These are phyloP conservation scores for Phaedon cochleariae DNA, from an alignment of 2,888 invertebrate species.

Conservation along the genomic window DNA sequence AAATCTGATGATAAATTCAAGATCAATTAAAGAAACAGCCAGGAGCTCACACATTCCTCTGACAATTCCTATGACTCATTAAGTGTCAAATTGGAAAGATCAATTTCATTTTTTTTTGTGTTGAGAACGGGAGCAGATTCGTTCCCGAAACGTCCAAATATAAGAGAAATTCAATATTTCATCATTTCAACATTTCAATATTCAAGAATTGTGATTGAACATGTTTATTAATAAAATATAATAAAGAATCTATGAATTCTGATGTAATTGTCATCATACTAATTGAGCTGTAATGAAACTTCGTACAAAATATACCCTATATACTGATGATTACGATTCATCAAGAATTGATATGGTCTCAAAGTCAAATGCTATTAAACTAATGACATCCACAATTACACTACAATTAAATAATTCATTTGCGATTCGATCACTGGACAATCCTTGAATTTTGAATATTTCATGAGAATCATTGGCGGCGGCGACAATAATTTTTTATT, in stretches of 20 bases:
- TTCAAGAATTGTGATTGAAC: no score
- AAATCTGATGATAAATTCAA: no score
- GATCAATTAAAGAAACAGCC: no score
- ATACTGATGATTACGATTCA: slow-evolving; percentile 4
- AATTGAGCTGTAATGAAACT: not conserved
- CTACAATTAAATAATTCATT: slow-evolving; percentile 36
- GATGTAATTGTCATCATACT: not conserved
- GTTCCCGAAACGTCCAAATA: no score
- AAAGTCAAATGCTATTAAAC: slow-evolving; percentile 27
- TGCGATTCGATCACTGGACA: slow-evolving; percentile 21
- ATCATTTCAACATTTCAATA: no score
- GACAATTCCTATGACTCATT: no score
- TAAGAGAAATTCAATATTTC: no score
- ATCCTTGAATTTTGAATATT: slow-evolving; percentile 22
- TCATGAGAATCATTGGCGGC: slow-evolving; percentile 1
- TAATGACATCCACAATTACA: slow-evolving; percentile 34
- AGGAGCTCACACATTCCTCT: no score
- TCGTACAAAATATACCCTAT: not conserved
- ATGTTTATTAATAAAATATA: no score
- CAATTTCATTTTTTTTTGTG: no score
- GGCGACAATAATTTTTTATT: not conserved
- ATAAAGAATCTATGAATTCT: not conserved
- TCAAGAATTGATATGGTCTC: slow-evolving; percentile 9
- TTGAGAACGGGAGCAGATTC: no score
- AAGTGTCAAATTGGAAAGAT: no score